phyloP scores from a whole-genome alignment of 1,140 invertebrate genomes.

The Apis florea region DNA sequence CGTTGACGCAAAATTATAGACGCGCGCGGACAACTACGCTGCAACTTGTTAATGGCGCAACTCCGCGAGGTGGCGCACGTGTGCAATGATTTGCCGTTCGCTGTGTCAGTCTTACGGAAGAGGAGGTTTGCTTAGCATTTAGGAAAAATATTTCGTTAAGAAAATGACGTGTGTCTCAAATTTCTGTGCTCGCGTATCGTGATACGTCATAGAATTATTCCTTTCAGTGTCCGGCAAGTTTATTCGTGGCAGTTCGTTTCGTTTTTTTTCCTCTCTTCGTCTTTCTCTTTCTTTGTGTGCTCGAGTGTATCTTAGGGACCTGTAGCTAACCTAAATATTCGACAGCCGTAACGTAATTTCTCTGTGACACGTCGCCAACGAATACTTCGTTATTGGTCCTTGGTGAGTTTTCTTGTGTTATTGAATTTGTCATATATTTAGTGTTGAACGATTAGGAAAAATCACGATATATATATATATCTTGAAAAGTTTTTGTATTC shows the following conservation, averaged over 20 bases:
- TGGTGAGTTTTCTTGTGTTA: conserved; percentile 17
- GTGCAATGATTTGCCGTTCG: conserved; percentile 63
- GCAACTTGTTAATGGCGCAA: conserved; percentile 32
- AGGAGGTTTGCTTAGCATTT: conserved; percentile 76
- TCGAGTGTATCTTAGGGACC: conserved; percentile 43
- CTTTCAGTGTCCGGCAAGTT: conserved; percentile 13
- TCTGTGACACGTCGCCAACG: conserved; percentile 62
- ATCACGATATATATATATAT: no score
- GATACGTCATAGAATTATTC: conserved; percentile 73
- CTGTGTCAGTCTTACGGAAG: conserved; percentile 69
- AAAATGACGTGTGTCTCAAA: conserved; percentile 83
- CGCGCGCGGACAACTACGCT: conserved; percentile 28
- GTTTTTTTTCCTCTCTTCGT: conserved; percentile 72
- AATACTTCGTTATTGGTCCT: conserved; percentile 36
- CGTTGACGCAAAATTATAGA: neutral
- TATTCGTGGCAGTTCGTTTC: conserved; percentile 13
- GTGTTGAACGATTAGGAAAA: neutral
- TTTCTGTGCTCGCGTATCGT: conserved; percentile 82
- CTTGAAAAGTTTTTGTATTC: neutral
- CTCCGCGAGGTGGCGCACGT: conserved; percentile 61
- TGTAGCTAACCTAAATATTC: conserved; percentile 64
- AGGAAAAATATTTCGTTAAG: conserved; percentile 74
- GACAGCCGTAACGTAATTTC: conserved; percentile 62
- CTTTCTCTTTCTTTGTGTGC: conserved; percentile 66
- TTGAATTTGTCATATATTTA: neutral